Evolutionary conservation across 2,113 vertebrate genomes (phyloP).

Genomic region (Psittacula cyanocephala): DNA sequence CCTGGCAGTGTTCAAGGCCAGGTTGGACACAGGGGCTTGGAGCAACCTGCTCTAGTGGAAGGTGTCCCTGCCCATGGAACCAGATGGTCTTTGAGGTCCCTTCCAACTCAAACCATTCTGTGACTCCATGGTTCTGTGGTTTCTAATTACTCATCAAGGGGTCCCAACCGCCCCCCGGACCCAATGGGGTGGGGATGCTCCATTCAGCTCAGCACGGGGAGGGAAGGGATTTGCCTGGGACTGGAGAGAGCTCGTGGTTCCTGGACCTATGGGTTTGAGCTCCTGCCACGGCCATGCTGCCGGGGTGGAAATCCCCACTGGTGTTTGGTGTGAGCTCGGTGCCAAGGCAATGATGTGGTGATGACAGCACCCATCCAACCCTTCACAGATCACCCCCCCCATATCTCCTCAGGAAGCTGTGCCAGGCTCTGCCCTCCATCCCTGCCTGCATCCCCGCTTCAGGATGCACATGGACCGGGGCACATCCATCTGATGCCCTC

Average conservation of each 20-base stretch:
- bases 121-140: background rate
- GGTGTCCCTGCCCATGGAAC: background rate
- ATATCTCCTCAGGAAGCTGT: background rate
- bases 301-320: background rate
- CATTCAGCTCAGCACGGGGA: fast-evolving
- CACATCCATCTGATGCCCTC: fast-evolving
- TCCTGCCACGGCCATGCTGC: fast-evolving
- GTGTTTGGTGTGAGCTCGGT: background rate
- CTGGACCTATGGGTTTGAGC: background rate
- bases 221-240: background rate
- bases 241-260: background rate
- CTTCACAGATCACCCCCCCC: background rate
- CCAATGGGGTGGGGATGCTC: background rate
- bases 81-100: background rate
- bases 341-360: fast-evolving
- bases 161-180: fast-evolving
- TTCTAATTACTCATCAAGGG: background rate
- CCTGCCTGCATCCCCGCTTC: background rate
- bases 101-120: background rate
- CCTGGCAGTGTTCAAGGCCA: no score
- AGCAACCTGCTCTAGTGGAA: background rate
- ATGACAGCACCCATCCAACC: fast-evolving
- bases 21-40: background rate
- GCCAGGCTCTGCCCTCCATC: background rate
- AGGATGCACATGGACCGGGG: background rate